These are phyloP conservation scores for Acleris emargana DNA, from an alignment of 2,888 invertebrate genomes.

Conservation along the genomic window DNA sequence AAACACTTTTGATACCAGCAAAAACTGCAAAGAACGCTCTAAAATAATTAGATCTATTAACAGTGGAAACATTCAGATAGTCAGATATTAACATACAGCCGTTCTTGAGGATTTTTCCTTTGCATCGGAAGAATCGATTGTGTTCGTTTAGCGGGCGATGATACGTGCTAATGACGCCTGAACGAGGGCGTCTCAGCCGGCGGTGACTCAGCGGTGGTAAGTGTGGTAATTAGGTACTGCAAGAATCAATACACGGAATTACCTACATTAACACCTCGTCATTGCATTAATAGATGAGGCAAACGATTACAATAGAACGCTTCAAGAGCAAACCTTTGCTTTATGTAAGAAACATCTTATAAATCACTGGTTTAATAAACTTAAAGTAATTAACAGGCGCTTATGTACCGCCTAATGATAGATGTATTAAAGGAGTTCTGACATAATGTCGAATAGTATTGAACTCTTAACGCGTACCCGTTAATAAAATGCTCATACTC, in stretches of 20 bases:
- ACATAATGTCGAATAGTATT: too few relatives aligned
- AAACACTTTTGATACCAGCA: too few relatives aligned
- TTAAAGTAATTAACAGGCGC: too few relatives aligned
- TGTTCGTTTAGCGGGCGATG: conserved; percentile 13
- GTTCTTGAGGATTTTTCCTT: conserved; percentile 18
- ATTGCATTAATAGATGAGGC: conserved; percentile 16
- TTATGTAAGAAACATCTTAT: too few relatives aligned
- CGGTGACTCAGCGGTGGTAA: conserved; percentile 16
- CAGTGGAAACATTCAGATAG: neutral
- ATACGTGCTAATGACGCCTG: conserved; percentile 17
- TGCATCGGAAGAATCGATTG: conserved; percentile 16
- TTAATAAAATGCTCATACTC: too few relatives aligned
- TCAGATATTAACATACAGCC: neutral
- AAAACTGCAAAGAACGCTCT: neutral
- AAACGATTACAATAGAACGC: neutral
- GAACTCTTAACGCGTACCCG: too few relatives aligned
- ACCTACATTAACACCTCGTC: conserved; percentile 7
- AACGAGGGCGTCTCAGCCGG: conserved; percentile 3
- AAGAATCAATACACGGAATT: conserved; percentile 6
- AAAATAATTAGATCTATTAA: conserved; percentile 9
- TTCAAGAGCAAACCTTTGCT: neutral
- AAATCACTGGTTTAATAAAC: too few relatives aligned
- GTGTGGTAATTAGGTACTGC: neutral
- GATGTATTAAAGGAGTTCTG: too few relatives aligned
- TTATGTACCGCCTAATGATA: too few relatives aligned